Evolutionary conservation across 2,113 vertebrate species (phyloP), one percentile per base, ranked within the genome.

Genomic region (Mirounga angustirostris): DNA sequence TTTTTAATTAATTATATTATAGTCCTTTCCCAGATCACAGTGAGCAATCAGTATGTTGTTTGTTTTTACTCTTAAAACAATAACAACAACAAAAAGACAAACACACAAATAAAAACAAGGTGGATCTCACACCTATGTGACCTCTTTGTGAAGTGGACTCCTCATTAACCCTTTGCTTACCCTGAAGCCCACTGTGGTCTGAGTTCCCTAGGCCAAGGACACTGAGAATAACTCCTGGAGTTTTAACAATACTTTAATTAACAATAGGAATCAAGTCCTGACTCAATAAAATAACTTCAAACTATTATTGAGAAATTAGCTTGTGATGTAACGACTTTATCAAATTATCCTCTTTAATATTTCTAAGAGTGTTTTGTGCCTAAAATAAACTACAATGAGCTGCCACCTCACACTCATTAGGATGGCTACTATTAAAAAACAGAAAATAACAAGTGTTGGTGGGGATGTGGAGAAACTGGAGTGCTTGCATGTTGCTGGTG

Each of bases 221-320:
- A 4, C 18, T 33, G 40, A 1, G 10, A 10, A 5, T 7, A 14
- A 78, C 40, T 6, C 4, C 50, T 58, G 30, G 79, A 67, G 19
- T 54, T 89, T 58, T 63, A 76, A 83, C n/a, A 67, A 83, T 67
- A 58, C 3, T 30, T 76, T 11, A 88, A 56, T 65, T 83, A 82
- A 52, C 24, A 84, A 52, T n/a, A 28, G 4, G 7, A 58, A 4
- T 30, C 58, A 82, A 89, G 36, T 30, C 16, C 24, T 74, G 46
- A 46, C 7, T 22, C n/a, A 52, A 46, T 19, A 56, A 88, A 4
- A 65, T 10, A 89, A 89, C 10, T 82, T 69, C 22, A 89, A 59
- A n/a, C 18, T 93, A 30, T 65, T 56, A 56, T 26, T 59, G 40
- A 76, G 36, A 93, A 74, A 76, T 15, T 30, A 65, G 22, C 50